Evolutionary conservation across 1,140 invertebrate genomes (phyloP).

Genomic region (Nasonia giraulti): DNA sequence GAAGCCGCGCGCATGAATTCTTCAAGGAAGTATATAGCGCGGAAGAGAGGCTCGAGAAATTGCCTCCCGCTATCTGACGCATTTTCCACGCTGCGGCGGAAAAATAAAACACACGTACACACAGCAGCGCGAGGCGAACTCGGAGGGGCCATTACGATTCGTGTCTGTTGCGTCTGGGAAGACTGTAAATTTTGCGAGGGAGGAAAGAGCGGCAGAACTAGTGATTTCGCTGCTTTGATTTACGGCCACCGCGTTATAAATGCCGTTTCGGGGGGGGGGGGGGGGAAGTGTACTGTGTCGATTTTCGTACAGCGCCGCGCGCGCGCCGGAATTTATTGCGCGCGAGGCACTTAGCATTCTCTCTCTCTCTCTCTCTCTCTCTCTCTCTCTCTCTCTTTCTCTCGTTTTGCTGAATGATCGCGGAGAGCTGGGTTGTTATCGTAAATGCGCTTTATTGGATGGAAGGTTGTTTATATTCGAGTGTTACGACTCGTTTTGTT

Average conservation of each 20-base stretch:
- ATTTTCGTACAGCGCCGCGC: constrained; percentile 9
- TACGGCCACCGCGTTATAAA: constrained; percentile 33
- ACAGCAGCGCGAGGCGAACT: neutral
- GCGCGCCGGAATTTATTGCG: constrained; percentile 10
- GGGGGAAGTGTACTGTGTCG: constrained; percentile 9
- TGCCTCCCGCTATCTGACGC: neutral
- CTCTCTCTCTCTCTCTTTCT: too few species aligned
- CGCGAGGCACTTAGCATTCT: constrained; percentile 15
- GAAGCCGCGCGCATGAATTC: neutral
- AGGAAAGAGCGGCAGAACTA: constrained; percentile 13
- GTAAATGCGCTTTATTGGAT: constrained; percentile 18
- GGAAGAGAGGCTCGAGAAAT: constrained; percentile 1
- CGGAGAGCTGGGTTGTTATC: neutral
- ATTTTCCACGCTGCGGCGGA: constrained; percentile 1
- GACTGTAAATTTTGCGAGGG: constrained; percentile 26
- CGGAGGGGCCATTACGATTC: constrained; percentile 8
- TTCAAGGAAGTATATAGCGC: neutral
- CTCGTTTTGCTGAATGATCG: neutral
- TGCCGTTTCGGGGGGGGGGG: neutral
- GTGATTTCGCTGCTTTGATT: constrained; percentile 48
- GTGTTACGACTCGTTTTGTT: neutral
- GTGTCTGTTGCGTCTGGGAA: constrained; percentile 27
- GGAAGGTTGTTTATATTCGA: neutral
- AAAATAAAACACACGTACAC: constrained; percentile 5
- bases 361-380: neutral